A percentile compares a stretch with the other conserved stretches of the same genome.
Conservation (phyloP, 2,113 vertebrate species). For the Lampris megalopsis region DNA sequence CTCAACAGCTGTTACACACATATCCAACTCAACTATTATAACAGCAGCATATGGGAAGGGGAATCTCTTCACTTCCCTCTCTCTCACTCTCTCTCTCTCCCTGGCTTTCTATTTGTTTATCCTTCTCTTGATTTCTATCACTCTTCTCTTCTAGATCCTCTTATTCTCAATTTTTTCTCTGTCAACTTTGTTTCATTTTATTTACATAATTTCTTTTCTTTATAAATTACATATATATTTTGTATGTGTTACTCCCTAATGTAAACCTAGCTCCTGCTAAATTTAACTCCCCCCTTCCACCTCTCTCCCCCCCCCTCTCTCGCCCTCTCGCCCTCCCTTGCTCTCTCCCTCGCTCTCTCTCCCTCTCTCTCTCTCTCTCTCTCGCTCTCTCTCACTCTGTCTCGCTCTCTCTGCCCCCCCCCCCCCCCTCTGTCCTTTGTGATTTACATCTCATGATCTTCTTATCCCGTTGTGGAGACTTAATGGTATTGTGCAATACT, state of each 20-base stretch:
- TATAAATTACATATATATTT: too few relatives aligned
- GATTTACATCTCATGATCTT: conserved; percentile 28
- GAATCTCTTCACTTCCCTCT: not conserved
- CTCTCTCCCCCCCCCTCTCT: too few relatives aligned
- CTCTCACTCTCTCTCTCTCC: conserved; percentile 8
- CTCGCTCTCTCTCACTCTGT: not conserved
- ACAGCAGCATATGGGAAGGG: conserved; percentile 47
- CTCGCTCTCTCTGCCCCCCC: not conserved
- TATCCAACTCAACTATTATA: conserved; percentile 42
- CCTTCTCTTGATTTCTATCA: not conserved
- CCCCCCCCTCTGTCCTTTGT: not conserved
- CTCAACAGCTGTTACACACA: conserved; percentile 62
- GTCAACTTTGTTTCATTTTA: too few relatives aligned
- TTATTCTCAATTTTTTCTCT: too few relatives aligned
- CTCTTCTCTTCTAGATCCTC: too few relatives aligned
- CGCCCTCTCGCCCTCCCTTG: too few relatives aligned
- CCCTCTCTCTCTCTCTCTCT: too few relatives aligned
- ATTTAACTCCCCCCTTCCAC: too few relatives aligned
- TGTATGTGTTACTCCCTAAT: too few relatives aligned
- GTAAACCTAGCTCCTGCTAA: too few relatives aligned
- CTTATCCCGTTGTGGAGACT: conserved; percentile 42
- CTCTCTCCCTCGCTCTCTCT: too few relatives aligned
- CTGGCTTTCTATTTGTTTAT: not conserved
- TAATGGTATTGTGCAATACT: conserved; percentile 28
- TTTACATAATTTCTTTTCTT: too few relatives aligned